These are phyloP conservation scores for Triops longicaudatus DNA, from an alignment of 1,140 invertebrate species.

Conservation along the genomic window DNA sequence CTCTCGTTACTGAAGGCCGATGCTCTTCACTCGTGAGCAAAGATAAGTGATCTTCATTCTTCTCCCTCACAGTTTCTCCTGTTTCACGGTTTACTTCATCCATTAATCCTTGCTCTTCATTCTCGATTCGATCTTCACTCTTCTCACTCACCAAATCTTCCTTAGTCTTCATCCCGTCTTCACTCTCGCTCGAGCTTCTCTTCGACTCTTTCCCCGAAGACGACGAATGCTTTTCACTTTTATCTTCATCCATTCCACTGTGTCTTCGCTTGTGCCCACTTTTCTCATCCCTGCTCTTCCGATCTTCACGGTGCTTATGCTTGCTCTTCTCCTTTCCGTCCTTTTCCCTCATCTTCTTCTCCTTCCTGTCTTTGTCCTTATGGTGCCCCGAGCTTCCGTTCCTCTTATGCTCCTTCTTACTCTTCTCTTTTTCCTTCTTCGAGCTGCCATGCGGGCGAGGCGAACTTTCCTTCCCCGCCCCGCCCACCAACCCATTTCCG, in stretches of 20 bases:
- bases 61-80: background rate
- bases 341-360: constrained; percentile 17
- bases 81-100: background rate
- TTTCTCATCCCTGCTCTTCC: background rate
- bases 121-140: background rate
- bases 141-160: background rate
- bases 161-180: background rate
- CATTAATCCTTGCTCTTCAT: too few species aligned
- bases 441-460: constrained; percentile 6
- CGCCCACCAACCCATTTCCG: background rate
- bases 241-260: background rate
- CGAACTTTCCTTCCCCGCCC: background rate
- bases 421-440: constrained; percentile 16
- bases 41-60: background rate
- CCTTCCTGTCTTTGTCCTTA: constrained; percentile 17
- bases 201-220: background rate
- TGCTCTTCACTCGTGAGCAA: too few species aligned
- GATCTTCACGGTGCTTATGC: background rate
- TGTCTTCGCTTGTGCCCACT: background rate
- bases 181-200: background rate
- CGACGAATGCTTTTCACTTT: background rate
- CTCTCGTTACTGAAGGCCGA: too few species aligned
- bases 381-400: background rate
- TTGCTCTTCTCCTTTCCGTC: background rate
- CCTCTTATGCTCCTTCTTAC: background rate